These are phyloP conservation scores for Phortica okadai DNA, from an alignment of 2,888 invertebrate species.

Conservation along the genomic window DNA sequence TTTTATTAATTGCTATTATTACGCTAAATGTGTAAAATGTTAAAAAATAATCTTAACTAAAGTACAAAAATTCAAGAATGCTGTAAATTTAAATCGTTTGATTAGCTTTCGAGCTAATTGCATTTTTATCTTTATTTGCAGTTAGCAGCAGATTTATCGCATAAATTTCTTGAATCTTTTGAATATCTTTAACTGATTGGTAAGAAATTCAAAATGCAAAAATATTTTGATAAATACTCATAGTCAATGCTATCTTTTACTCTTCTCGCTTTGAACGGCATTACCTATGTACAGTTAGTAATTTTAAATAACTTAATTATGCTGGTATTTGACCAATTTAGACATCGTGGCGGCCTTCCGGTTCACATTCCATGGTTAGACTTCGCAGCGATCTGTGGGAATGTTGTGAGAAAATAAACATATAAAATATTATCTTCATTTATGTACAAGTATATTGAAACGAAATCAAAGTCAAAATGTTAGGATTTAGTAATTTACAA, in stretches of 20 bases:
- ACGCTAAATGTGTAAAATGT: not conserved
- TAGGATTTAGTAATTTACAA: too few relatives aligned
- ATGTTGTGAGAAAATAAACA: not conserved
- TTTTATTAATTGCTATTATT: constrained; percentile 5
- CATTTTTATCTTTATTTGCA: not conserved
- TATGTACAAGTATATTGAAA: not conserved
- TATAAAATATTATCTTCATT: not conserved
- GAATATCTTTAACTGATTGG: not conserved
- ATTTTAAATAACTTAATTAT: constrained; percentile 11
- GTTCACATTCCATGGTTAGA: constrained; percentile 72
- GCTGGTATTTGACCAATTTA: constrained; percentile 41
- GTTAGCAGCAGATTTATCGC: not conserved
- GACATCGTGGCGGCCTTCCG: constrained; percentile 64
- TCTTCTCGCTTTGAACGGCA: not conserved
- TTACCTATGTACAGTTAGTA: constrained; percentile 35
- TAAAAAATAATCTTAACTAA: constrained; percentile 18
- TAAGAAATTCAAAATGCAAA: not conserved
- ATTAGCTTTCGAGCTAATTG: not conserved
- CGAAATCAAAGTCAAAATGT: too few relatives aligned
- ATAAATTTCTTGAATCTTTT: not conserved
- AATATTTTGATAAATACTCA: not conserved
- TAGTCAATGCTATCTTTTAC: not conserved
- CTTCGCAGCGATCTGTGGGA: constrained; percentile 74
- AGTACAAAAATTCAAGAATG: not conserved
- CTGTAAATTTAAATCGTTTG: not conserved